phyloP scores from a whole-genome alignment of 2,113 vertebrate genomes.

The Nycticryphes semicollaris region DNA sequence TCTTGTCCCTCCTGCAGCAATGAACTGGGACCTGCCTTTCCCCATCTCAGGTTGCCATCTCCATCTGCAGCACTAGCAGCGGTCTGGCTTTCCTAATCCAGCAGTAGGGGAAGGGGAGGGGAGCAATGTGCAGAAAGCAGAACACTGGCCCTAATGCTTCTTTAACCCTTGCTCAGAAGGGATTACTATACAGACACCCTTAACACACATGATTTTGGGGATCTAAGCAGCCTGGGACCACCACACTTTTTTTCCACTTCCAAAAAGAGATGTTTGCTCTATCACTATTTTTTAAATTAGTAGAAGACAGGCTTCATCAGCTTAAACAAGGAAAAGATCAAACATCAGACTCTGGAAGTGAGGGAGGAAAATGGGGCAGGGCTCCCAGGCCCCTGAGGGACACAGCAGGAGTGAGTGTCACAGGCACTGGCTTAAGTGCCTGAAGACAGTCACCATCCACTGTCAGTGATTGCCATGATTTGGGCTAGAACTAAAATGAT shows the following conservation, averaged over 20 bases:
- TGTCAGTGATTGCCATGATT: rapidly evolving
- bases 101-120: not conserved
- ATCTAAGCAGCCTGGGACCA: not conserved
- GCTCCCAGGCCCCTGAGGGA: too few relatives aligned
- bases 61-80: not conserved
- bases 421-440: rapidly evolving
- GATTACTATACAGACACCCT: not conserved
- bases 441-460: not conserved
- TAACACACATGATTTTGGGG: not conserved
- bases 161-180: not conserved
- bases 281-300: not conserved
- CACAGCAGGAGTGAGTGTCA: not conserved
- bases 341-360: not conserved
- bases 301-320: not conserved
- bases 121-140: not conserved
- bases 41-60: not conserved
- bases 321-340: not conserved
- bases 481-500: not conserved
- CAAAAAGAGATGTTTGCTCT: not conserved
- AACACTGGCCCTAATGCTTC: not conserved
- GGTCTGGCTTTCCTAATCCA: not conserved
- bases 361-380: not conserved
- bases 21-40: not conserved
- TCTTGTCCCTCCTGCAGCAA: not conserved
- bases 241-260: not conserved